These are phyloP conservation scores for Pyrgilauda ruficollis DNA, from an alignment of 2,113 vertebrate genomes.

Conservation along the genomic window DNA sequence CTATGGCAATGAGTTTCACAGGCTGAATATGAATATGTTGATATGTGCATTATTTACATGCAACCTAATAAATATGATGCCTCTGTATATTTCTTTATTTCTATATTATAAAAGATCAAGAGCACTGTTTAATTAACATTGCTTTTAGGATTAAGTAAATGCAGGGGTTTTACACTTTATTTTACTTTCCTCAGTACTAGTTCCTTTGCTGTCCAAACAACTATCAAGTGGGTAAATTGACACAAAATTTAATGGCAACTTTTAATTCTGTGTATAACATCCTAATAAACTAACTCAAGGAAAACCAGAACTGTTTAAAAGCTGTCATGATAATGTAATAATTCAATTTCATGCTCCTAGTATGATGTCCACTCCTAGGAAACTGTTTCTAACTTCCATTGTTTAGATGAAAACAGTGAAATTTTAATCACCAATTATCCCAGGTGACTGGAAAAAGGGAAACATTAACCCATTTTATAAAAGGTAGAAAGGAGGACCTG, in stretches of 20 bases:
- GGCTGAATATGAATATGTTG: background rate
- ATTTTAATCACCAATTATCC: background rate
- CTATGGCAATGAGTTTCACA: background rate
- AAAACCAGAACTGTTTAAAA: background rate
- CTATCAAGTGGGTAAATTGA: background rate
- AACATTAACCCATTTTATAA: background rate
- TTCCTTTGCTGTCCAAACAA: background rate
- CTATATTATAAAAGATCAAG: background rate
- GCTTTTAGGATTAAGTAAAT: background rate
- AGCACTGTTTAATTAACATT: background rate
- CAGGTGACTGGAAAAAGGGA: background rate
- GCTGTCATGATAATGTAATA: background rate
- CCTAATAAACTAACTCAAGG: background rate
- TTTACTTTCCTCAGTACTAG: background rate
- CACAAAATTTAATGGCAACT: background rate
- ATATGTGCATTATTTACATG: background rate
- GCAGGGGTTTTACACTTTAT: fast-evolving
- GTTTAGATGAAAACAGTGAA: background rate
- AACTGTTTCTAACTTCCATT: background rate
- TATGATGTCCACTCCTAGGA: too few species aligned
- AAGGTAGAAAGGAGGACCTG: background rate
- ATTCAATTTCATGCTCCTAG: background rate
- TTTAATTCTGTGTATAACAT: background rate
- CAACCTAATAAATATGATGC: background rate
- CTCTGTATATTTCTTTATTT: background rate